These are phyloP conservation scores for Mantis religiosa DNA, from an alignment of 2,888 invertebrate species.

Conservation along the genomic window DNA sequence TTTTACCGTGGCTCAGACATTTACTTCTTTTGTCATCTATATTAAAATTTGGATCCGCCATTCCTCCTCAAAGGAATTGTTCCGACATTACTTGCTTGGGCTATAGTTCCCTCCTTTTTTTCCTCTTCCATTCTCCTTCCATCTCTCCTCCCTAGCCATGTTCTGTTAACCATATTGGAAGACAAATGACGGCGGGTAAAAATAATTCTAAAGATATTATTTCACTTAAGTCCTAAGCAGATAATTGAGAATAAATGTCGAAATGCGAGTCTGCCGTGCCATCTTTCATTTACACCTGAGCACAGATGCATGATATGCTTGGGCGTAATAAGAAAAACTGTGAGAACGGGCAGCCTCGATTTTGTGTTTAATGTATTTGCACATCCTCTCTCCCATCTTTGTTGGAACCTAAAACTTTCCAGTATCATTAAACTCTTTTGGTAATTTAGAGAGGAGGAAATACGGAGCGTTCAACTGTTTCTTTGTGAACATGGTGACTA, in stretches of 20 bases:
- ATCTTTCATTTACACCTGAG: neutral
- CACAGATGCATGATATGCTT: neutral
- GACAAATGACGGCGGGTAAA: neutral
- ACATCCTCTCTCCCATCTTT: neutral
- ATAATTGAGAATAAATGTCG: slow-evolving; percentile 4
- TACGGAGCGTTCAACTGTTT: neutral
- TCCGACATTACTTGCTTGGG: neutral
- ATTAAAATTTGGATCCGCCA: neutral
- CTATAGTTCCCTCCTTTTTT: neutral
- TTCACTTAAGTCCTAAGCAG: neutral
- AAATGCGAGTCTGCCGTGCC: neutral
- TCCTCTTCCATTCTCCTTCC: neutral
- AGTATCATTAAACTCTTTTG: neutral
- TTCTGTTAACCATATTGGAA: neutral
- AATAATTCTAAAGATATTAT: slow-evolving; percentile 3
- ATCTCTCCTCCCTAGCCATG: neutral
- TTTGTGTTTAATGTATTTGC: neutral
- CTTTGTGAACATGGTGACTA: neutral
- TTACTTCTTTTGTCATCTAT: slow-evolving; percentile 14
- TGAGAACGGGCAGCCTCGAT: neutral
- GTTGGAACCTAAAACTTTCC: neutral
- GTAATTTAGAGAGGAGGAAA: neutral
- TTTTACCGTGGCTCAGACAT: slow-evolving; percentile 1
- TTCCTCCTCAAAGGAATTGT: neutral
- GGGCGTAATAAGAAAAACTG: neutral